These are phyloP conservation scores for Maniola jurtina DNA, from an alignment of 1,140 invertebrate genomes.

Conservation along the genomic window DNA sequence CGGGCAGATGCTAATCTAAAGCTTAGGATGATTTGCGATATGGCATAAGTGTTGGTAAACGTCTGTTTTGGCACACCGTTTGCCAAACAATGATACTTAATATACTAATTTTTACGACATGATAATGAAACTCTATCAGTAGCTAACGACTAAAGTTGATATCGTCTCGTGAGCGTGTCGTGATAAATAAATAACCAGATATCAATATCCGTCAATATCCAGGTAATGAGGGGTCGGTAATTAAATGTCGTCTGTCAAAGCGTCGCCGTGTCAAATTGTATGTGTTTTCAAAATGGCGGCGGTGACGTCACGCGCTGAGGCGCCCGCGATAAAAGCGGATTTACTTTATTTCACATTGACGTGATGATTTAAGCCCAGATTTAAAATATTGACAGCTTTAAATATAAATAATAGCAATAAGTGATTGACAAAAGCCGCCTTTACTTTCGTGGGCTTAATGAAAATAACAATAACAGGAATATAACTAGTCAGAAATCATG, in stretches of 20 bases:
- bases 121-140: too few relatives aligned
- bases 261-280: constrained; percentile 67
- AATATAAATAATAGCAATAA: background rate
- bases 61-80: too few relatives aligned
- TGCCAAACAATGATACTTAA: too few relatives aligned
- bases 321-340: constrained; percentile 6
- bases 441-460: too few relatives aligned
- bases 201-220: constrained; percentile 69
- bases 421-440: background rate
- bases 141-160: background rate
- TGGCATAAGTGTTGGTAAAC: too few relatives aligned
- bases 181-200: constrained; percentile 37
- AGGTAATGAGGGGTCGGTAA: constrained; percentile 76
- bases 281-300: constrained; percentile 54
- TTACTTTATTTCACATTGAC: constrained; percentile 16
- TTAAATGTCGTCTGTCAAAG: constrained; percentile 75
- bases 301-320: constrained; percentile 30
- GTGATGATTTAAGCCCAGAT: constrained; percentile 15
- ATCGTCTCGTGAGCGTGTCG: constrained; percentile 46
- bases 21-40: too few relatives aligned
- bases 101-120: too few relatives aligned
- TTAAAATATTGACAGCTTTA: constrained; percentile 3
- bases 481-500: too few relatives aligned
- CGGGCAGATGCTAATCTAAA: too few relatives aligned
- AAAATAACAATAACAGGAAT: too few relatives aligned